A percentile compares a stretch with the other conserved stretches of the same genome.
phyloP scores from a whole-genome alignment of 2,113 vertebrate genomes.

The Choloepus hoffmanni region DNA sequence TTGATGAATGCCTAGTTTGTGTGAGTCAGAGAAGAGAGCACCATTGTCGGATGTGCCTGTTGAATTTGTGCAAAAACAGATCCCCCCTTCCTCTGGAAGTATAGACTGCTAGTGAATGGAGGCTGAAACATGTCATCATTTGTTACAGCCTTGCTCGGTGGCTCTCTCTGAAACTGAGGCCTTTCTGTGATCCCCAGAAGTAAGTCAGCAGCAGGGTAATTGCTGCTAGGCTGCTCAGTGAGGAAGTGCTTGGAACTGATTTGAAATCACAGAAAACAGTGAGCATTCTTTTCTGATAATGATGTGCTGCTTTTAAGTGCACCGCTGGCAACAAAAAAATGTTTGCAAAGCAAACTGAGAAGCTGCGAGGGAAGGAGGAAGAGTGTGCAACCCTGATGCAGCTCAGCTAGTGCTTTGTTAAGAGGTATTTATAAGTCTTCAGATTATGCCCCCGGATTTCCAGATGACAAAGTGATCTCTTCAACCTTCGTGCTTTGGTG shows the following conservation, averaged over 20 bases:
- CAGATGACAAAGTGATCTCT: conserved; percentile 81
- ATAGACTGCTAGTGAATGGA: conserved; percentile 79
- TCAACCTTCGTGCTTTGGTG: conserved; percentile 63
- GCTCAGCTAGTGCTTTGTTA: conserved; percentile 78
- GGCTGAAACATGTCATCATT: conserved; percentile 85
- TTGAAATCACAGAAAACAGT: conserved; percentile 84
- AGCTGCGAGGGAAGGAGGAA: conserved; percentile 77
- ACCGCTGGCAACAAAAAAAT: conserved; percentile 85
- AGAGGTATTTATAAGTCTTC: conserved; percentile 82
- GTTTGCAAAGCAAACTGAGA: conserved; percentile 87
- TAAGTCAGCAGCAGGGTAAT: conserved; percentile 82
- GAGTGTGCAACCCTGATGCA: conserved; percentile 73
- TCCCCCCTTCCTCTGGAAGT: conserved; percentile 76
- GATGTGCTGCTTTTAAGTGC: conserved; percentile 85
- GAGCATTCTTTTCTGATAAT: conserved; percentile 85
- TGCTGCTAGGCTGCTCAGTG: conserved; percentile 70
- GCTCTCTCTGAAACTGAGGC: conserved; percentile 83
- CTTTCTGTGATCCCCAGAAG: conserved; percentile 85
- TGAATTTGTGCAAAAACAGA: conserved; percentile 87
- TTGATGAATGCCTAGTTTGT: conserved; percentile 89
- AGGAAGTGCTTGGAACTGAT: conserved; percentile 85
- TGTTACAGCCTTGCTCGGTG: conserved; percentile 83
- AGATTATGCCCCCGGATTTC: conserved; percentile 72
- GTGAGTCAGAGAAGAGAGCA: conserved; percentile 85
- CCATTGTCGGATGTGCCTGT: conserved; percentile 81